Base-by-base conservation (phyloP, 2,888 invertebrate species). In the Drosophila mettleri region DNA sequence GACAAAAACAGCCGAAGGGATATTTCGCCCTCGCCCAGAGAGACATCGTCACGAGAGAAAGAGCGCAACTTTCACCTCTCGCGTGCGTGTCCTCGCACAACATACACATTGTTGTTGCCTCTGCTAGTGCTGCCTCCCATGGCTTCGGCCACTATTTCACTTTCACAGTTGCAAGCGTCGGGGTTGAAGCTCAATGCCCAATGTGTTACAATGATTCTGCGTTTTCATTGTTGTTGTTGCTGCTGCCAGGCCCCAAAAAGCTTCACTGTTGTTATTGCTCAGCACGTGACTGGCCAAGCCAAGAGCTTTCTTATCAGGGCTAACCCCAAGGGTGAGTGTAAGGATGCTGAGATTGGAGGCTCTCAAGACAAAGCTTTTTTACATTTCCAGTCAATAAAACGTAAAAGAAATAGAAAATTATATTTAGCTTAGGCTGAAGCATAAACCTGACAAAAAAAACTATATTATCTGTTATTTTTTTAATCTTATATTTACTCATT, bases 131-230 rank as follows among this genome's bases (percentile, higher is more conserved):
- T 73, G 67, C 33, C 48, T 20, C 46, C 46, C 18, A n/a, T 49
- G 16, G 55, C 39, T 58, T 45, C 49, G 58, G 43, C 69, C 53
- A 61, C 60, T 88, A 65, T 85, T 83, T 88, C 83, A 83, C 88
- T 88, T 87, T 83, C 85, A 60, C 64, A 51, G 74, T 63, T 55
- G 43, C 72, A 57, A 54, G 60, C 52, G 18, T 29, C 41, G 38
- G 55, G 60, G 24, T 20, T 43, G 53, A 20, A 55, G 49, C 12
- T 34, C 43, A 45, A 45, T 33, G 20, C 24, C 45, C 8, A 61
- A 68, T 68, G 74, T 72, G 84, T 72, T 72, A 84, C 88, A 84
- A 81, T 81, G 86, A 86, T 75, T 78, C 82, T 88, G 89, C 89
- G 85, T 85, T 87, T 65, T 76, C 85, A 82, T 87, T 45, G 86